A percentile compares a stretch with the other conserved stretches of the same genome.
Evolutionary conservation across 2,888 invertebrate genomes (phyloP).

Genomic region (Harpagoxenus sublaevis): DNA sequence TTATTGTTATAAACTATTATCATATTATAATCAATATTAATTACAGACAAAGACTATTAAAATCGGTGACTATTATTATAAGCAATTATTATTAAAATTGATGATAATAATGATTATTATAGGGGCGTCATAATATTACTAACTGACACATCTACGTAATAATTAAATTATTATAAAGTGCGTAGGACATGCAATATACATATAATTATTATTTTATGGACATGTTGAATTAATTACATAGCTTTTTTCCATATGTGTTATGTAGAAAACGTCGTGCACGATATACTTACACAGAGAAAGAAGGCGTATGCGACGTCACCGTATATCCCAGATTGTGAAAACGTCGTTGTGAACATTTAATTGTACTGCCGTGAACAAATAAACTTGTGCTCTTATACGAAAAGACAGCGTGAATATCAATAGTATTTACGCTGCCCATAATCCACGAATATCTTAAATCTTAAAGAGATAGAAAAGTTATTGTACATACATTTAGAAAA

Average conservation of each 20-base stretch:
- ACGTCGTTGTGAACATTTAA: no score
- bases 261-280: no score
- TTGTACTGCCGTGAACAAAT: no score
- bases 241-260: not conserved
- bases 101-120: conserved; percentile 1
- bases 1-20: conserved; percentile 2
- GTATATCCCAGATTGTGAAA: no score
- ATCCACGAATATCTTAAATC: not conserved
- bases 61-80: conserved; percentile 1
- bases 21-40: conserved; percentile 19
- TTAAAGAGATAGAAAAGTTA: not conserved
- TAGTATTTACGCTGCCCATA: no score
- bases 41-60: conserved; percentile 13
- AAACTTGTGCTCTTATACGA: no score
- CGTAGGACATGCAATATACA: not conserved
- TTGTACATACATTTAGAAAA: not conserved
- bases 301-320: no score
- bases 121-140: not conserved
- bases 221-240: not conserved
- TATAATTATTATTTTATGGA: not conserved
- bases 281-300: no score
- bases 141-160: not conserved
- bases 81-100: conserved; percentile 23
- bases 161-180: conserved; percentile 14
- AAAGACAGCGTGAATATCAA: no score